Conservation (phyloP, 1,140 invertebrate species). For the Plectrocnemia conspersa region DNA sequence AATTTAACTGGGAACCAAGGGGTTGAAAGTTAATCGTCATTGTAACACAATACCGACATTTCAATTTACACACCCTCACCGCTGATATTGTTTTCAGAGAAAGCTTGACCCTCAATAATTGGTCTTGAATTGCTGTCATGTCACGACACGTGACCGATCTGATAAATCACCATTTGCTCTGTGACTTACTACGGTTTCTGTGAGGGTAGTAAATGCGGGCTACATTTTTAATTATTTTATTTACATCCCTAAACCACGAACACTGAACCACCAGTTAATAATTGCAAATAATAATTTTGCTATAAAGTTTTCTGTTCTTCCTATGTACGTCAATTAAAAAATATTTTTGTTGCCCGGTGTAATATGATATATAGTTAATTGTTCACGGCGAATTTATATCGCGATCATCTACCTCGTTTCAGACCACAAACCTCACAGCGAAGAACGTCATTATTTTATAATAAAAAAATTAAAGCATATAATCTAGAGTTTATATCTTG, state of each 20-base stretch:
- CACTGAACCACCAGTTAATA: not conserved
- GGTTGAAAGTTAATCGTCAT: slow-evolving; percentile 15
- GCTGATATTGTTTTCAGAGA: slow-evolving; percentile 7
- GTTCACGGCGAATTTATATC: too few relatives aligned
- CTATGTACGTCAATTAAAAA: not conserved
- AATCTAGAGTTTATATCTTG: too few relatives aligned
- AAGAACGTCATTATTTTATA: too few relatives aligned
- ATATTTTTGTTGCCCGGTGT: not conserved
- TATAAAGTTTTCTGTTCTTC: not conserved
- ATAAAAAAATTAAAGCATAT: too few relatives aligned
- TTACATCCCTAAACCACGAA: slow-evolving; percentile 3
- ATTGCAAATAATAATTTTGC: not conserved
- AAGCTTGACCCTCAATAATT: slow-evolving; percentile 7
- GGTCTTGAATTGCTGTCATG: slow-evolving; percentile 2
- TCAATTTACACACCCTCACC: slow-evolving; percentile 1
- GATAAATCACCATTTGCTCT: slow-evolving; percentile 18
- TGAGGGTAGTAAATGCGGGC: slow-evolving; percentile 11
- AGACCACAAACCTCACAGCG: too few relatives aligned
- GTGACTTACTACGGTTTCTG: not conserved
- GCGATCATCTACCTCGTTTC: too few relatives aligned
- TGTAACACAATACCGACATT: slow-evolving; percentile 8
- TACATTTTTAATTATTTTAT: slow-evolving; percentile 28
- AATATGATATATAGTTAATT: too few relatives aligned
- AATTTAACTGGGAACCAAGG: too few relatives aligned
- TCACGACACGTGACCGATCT: slow-evolving; percentile 20